Percentiles rank a stretch among this genome's conserved stretches.
Evolutionary conservation across 1,140 invertebrate species (phyloP).

Genomic region (Brachionus plicatilis): DNA sequence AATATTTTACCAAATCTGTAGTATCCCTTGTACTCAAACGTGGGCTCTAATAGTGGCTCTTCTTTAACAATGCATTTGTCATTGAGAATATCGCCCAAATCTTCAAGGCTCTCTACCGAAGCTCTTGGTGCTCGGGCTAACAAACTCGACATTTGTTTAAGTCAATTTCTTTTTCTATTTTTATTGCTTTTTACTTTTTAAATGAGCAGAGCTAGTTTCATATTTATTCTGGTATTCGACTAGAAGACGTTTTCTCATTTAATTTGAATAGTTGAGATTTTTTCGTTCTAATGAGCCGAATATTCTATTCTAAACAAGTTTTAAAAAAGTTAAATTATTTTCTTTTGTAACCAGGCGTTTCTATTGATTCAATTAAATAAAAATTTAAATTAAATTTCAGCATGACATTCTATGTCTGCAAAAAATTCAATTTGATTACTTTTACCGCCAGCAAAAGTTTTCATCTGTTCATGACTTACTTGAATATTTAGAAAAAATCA

Average conservation of each 20-base stretch:
- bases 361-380: background rate
- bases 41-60: background rate
- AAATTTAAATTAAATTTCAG: background rate
- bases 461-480: background rate
- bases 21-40: conserved; percentile 13
- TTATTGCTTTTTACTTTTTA: background rate
- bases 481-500: background rate
- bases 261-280: background rate
- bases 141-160: background rate
- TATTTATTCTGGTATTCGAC: background rate
- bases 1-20: conserved; percentile 12
- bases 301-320: background rate
- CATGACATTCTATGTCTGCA: background rate
- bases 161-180: background rate
- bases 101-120: background rate
- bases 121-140: background rate
- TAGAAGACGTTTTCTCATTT: background rate
- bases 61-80: background rate
- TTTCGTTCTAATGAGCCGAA: background rate
- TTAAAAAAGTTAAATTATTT: background rate
- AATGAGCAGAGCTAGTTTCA: background rate
- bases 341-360: background rate
- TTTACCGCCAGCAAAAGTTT: background rate
- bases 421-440: background rate
- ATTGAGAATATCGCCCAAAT: background rate